Evolutionary conservation across 1,140 invertebrate genomes (phyloP).

Genomic region (Hyles vespertilio): DNA sequence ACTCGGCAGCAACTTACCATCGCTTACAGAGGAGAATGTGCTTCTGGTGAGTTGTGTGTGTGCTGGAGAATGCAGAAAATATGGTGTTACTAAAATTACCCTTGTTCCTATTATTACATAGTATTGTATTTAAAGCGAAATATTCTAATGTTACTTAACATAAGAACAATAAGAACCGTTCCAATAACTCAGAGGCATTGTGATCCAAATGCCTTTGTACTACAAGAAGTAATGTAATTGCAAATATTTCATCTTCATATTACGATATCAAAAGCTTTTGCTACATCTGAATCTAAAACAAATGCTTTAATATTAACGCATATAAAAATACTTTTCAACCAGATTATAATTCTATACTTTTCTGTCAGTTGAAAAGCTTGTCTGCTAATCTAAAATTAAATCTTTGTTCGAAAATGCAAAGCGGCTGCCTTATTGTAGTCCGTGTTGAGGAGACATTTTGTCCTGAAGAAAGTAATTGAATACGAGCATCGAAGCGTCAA

Average conservation of each 20-base stretch:
- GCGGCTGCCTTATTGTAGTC: conserved; percentile 33
- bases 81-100: too few relatives aligned
- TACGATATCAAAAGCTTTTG: background rate
- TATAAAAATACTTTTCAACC: conserved; percentile 1
- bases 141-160: too few relatives aligned
- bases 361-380: conserved; percentile 31
- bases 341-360: conserved; percentile 21
- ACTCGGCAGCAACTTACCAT: conserved; percentile 83
- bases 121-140: too few relatives aligned
- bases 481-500: conserved; percentile 43
- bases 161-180: too few relatives aligned
- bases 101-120: too few relatives aligned
- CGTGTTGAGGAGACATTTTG: conserved; percentile 47
- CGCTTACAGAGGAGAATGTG: conserved; percentile 87
- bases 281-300: background rate
- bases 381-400: conserved; percentile 52
- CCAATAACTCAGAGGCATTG: too few relatives aligned
- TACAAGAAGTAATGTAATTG: too few relatives aligned
- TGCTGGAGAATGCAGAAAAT: too few relatives aligned
- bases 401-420: conserved; percentile 48
- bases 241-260: too few relatives aligned
- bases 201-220: too few relatives aligned
- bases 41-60: conserved; percentile 78
- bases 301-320: background rate
- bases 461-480: conserved; percentile 55